Conservation (phyloP, 1,140 invertebrate species). For the Phortica variegata region DNA sequence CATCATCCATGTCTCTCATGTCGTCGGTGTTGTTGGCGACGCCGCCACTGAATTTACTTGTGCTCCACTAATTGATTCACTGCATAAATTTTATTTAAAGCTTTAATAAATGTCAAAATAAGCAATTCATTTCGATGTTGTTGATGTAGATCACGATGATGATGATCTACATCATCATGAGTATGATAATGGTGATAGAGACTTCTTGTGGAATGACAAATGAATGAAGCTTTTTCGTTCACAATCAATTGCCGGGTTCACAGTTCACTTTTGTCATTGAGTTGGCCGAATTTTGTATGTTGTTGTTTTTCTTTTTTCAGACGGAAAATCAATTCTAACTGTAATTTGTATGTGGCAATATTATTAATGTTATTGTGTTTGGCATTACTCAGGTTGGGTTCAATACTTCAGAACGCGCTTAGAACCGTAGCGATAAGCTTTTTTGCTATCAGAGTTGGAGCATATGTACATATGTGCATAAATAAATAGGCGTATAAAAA, state of each 20-base stretch:
- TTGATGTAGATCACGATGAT: slow-evolving; percentile 43
- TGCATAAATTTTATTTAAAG: slow-evolving; percentile 56
- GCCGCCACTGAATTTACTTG: slow-evolving; percentile 5
- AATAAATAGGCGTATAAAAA: neutral
- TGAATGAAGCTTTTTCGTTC: slow-evolving; percentile 45
- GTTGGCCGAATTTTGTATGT: neutral
- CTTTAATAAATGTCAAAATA: slow-evolving; percentile 56
- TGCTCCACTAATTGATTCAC: slow-evolving; percentile 49
- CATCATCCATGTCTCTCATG: neutral
- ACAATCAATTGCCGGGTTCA: slow-evolving; percentile 51
- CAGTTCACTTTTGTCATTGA: slow-evolving; percentile 26
- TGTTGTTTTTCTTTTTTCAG: neutral
- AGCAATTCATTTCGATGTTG: slow-evolving; percentile 56
- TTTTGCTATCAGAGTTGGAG: slow-evolving; percentile 28
- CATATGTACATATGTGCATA: neutral
- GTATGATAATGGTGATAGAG: slow-evolving; percentile 1
- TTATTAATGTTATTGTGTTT: too few species aligned
- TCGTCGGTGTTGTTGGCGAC: neutral
- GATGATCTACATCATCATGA: slow-evolving; percentile 5
- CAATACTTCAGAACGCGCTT: too few species aligned
- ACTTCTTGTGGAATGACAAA: slow-evolving; percentile 16
- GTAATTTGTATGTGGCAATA: slow-evolving; percentile 24
- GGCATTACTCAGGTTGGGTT: too few species aligned
- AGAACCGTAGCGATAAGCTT: too few species aligned
- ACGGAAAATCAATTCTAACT: neutral